Percentiles rank a stretch among this genome's conserved stretches.
These are phyloP conservation scores for Plotosus lineatus DNA, from an alignment of 2,113 vertebrate species.

Conservation along the genomic window DNA sequence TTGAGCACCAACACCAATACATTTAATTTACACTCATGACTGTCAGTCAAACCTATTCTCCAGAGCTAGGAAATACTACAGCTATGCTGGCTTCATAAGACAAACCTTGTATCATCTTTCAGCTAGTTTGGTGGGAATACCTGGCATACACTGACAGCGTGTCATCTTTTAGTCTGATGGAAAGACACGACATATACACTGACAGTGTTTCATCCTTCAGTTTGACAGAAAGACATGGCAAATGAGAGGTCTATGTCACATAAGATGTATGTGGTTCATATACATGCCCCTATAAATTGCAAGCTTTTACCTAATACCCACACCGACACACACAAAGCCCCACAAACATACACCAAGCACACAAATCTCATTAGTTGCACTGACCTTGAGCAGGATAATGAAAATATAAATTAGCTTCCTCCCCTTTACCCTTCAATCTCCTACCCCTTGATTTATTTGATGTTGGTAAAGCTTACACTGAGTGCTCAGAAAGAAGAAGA, in stretches of 20 bases:
- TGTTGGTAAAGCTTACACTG: conserved; percentile 59
- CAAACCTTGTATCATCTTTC: conserved; percentile 10
- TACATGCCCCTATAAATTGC: conserved; percentile 27
- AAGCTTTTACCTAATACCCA: conserved; percentile 11
- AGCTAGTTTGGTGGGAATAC: conserved; percentile 2
- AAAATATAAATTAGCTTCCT: conserved; percentile 45
- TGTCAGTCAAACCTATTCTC: conserved; percentile 18
- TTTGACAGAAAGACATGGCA: conserved; percentile 39
- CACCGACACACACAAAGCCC: background rate
- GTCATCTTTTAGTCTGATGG: conserved; percentile 4
- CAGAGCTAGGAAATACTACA: background rate
- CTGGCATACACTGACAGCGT: background rate
- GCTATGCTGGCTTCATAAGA: background rate
- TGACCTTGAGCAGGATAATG: conserved; percentile 49
- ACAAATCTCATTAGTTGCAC: conserved; percentile 34
- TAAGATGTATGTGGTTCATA: conserved; percentile 11
- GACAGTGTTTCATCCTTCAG: conserved; percentile 35
- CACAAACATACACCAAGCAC: conserved; percentile 29
- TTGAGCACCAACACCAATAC: conserved; percentile 3
- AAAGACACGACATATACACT: background rate
- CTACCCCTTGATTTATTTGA: conserved; percentile 64
- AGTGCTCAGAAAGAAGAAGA: conserved; percentile 48
- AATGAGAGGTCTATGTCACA: conserved; percentile 50
- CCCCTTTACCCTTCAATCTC: conserved; percentile 30
- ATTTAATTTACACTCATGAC: conserved; percentile 19